Conservation (phyloP, 53 echinoderm and acorn worm genomes). For the Luidia sarsii region DNA sequence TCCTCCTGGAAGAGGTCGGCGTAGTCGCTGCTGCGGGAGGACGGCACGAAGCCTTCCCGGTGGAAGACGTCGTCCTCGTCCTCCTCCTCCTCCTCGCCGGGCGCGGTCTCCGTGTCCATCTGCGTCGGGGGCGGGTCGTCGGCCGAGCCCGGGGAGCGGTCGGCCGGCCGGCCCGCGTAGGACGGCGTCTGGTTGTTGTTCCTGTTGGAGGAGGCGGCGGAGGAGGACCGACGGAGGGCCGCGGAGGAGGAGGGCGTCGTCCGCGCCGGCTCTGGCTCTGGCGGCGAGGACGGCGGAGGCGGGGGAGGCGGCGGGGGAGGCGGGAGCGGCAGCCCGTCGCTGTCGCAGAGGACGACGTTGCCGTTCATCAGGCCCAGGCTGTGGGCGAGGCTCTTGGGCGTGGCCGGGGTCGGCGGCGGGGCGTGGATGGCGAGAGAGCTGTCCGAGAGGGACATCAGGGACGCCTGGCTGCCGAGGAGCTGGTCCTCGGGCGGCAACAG, state of each 20-base stretch:
- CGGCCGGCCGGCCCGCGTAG: background rate
- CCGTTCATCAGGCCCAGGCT: slow-evolving; percentile 25
- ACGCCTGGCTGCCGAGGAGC: slow-evolving; percentile 45
- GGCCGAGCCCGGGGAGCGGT: slow-evolving; percentile 11
- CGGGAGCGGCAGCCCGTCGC: slow-evolving; percentile 1
- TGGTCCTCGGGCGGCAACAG: slow-evolving; percentile 20
- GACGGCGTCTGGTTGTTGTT: slow-evolving; percentile 44
- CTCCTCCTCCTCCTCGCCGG: background rate
- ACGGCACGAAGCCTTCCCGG: slow-evolving; percentile 48
- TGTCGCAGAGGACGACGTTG: slow-evolving; percentile 12
- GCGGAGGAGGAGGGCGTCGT: slow-evolving; percentile 41
- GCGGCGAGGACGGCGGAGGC: background rate
- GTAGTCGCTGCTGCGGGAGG: slow-evolving; percentile 58
- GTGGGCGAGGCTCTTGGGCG: slow-evolving; percentile 65
- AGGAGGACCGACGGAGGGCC: slow-evolving; percentile 58
- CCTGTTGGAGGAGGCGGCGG: slow-evolving; percentile 45
- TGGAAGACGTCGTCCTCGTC: slow-evolving; percentile 69
- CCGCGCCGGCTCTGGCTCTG: too few relatives aligned
- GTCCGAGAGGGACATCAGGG: slow-evolving; percentile 67
- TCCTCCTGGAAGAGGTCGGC: slow-evolving; percentile 61
- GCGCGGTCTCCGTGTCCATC: slow-evolving; percentile 39
- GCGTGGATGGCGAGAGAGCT: slow-evolving; percentile 65
- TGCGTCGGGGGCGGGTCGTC: slow-evolving; percentile 12
- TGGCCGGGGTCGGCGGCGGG: slow-evolving; percentile 72
- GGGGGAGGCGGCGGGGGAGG: too few relatives aligned